Conservation (phyloP, 2,888 invertebrate genomes). For the Gonocerus acuteangulatus region DNA sequence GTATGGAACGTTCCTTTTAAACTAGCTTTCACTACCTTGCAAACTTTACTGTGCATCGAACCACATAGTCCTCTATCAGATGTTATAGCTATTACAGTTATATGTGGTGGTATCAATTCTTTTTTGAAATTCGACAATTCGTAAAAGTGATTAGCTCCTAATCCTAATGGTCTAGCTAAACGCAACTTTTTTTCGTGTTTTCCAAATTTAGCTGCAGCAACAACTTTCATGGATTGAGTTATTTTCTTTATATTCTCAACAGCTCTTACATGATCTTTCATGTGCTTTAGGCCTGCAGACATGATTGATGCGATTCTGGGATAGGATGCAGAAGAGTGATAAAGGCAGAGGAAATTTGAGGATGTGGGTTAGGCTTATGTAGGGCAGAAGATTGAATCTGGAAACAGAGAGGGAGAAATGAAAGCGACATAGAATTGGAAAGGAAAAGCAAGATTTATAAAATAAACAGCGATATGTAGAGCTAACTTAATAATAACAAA, state of each 20-base stretch:
- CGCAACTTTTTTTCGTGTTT: constrained; percentile 22
- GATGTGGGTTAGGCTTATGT: no score
- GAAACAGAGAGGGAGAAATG: no score
- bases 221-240: constrained; percentile 34
- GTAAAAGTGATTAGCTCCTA: constrained; percentile 32
- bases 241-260: constrained; percentile 34
- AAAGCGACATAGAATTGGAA: no score
- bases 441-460: no score
- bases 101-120: constrained; percentile 7
- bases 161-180: constrained; percentile 29
- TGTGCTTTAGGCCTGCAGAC: constrained; percentile 29
- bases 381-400: no score
- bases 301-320: constrained; percentile 3
- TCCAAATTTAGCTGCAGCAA: constrained; percentile 29
- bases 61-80: constrained; percentile 35
- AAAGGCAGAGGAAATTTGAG: no score
- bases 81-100: constrained; percentile 30
- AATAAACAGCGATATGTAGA: no score
- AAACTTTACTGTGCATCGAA: constrained; percentile 25
- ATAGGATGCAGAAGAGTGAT: no score
- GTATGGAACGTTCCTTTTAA: neutral
- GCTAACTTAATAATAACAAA: no score
- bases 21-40: neutral
- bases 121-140: constrained; percentile 5
- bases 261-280: constrained; percentile 31